Evolutionary conservation across 2,888 invertebrate genomes (phyloP).

Genomic region (Spilosoma lubricipeda): DNA sequence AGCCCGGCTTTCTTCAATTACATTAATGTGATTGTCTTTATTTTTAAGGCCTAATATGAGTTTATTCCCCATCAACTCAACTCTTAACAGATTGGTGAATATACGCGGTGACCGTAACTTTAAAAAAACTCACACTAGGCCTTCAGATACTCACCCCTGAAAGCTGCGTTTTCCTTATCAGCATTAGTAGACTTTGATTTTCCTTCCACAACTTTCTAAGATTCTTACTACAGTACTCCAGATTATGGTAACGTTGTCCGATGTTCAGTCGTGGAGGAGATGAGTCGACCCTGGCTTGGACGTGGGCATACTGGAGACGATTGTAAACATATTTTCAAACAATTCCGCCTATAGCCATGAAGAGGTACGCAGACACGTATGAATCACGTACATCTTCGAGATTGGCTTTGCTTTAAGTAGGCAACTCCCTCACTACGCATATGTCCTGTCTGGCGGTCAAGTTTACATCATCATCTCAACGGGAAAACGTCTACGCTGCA

Average conservation of each 20-base stretch:
- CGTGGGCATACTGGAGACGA: conserved; percentile 52
- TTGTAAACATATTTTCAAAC: background rate
- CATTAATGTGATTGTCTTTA: no score
- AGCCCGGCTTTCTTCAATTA: no score
- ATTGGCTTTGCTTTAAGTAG: no score
- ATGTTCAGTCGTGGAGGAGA: conserved; percentile 54
- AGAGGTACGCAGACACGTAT: no score
- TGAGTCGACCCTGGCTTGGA: conserved; percentile 61
- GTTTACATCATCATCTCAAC: no score
- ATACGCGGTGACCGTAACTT: background rate
- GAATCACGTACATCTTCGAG: no score
- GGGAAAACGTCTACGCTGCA: no score
- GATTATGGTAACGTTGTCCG: conserved; percentile 14
- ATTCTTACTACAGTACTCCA: conserved; percentile 41
- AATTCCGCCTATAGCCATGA: background rate
- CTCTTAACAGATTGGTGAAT: background rate
- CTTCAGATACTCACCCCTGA: background rate
- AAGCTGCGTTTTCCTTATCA: conserved; percentile 58
- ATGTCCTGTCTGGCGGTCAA: no score
- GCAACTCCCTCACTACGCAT: no score
- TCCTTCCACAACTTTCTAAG: conserved; percentile 35
- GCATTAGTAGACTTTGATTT: conserved; percentile 58
- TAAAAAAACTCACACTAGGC: no score
- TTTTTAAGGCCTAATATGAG: no score
- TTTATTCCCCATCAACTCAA: no score